These are phyloP conservation scores for Mayetiola destructor DNA, from an alignment of 2,888 invertebrate species.

Conservation along the genomic window DNA sequence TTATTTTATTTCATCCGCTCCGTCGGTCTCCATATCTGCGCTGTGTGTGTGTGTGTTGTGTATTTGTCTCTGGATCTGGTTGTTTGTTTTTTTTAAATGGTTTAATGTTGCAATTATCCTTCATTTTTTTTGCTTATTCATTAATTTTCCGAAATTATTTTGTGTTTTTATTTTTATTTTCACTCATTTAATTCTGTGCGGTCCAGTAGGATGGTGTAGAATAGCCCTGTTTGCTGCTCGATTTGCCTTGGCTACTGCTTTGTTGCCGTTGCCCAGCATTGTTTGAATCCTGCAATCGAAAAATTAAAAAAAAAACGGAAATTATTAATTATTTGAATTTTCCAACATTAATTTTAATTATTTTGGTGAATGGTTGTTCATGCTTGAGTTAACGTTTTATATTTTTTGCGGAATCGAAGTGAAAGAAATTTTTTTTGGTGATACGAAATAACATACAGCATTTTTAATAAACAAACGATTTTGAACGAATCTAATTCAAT, in stretches of 20 bases:
- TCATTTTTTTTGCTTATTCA: background rate
- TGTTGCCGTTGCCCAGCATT: slow-evolving; percentile 37
- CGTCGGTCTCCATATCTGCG: too few relatives aligned
- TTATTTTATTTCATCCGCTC: background rate
- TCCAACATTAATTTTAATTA: background rate
- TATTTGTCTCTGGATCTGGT: background rate
- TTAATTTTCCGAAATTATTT: background rate
- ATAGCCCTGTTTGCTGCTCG: slow-evolving; percentile 34
- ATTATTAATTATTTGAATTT: background rate
- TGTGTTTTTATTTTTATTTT: background rate
- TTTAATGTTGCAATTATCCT: too few relatives aligned
- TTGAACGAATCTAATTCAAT: too few relatives aligned
- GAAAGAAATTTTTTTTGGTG: background rate
- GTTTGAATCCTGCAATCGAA: slow-evolving; percentile 32
- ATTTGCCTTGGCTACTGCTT: slow-evolving; percentile 35
- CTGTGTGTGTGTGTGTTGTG: background rate
- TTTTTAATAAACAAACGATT: too few relatives aligned
- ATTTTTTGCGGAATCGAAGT: background rate
- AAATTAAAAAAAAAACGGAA: background rate
- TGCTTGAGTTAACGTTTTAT: background rate
- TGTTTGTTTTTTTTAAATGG: background rate
- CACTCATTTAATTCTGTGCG: slow-evolving; percentile 31
- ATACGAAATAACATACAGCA: too few relatives aligned
- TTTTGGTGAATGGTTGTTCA: background rate
- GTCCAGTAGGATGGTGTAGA: slow-evolving; percentile 37